Percentiles rank a stretch among this genome's conserved stretches.
Conservation (phyloP, 2,797 vertebrate species). For the Thamnophis elegans region DNA sequence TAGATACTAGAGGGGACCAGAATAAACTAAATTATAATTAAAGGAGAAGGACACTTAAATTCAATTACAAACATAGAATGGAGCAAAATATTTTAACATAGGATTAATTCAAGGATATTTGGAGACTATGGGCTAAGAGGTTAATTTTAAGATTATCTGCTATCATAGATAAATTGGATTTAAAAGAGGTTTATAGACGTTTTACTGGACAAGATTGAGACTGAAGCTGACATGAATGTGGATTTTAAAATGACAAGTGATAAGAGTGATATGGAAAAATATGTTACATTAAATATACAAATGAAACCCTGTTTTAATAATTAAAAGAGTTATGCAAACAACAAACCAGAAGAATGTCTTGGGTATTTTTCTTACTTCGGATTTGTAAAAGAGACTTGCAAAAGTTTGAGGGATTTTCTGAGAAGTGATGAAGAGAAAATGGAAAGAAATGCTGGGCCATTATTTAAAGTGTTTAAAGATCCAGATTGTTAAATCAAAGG, state of each 20-base stretch:
- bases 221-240: neutral
- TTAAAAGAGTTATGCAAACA: neutral
- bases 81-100: neutral
- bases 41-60: neutral
- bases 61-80: neutral
- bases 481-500: neutral
- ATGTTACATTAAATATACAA: neutral
- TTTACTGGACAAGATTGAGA: neutral
- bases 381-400: neutral
- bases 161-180: neutral
- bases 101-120: neutral
- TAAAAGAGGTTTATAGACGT: neutral
- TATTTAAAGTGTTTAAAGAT: neutral
- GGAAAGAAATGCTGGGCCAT: neutral
- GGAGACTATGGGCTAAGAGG: neutral
- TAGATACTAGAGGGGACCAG: neutral
- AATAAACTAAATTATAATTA: neutral
- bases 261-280: neutral
- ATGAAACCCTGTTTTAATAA: neutral
- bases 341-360: neutral
- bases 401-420: neutral
- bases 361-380: neutral
- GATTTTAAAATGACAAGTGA: neutral
- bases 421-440: neutral
- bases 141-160: neutral